Conservation (phyloP, 2,888 invertebrate genomes). For the Caenorhabditis wallacei region DNA sequence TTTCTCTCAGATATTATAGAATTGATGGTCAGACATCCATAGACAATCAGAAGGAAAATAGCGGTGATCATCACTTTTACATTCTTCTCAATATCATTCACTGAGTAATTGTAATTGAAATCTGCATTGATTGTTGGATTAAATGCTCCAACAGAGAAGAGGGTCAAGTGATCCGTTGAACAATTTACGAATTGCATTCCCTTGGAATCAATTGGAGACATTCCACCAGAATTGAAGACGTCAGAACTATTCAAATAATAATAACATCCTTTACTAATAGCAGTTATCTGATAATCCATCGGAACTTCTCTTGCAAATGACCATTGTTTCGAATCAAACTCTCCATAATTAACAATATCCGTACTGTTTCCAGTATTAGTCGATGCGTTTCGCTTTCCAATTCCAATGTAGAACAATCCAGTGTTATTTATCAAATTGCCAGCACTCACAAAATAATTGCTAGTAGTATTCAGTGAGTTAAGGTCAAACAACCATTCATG, state of each 20-base stretch:
- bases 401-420: slow-evolving; percentile 73
- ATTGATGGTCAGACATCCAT: slow-evolving; percentile 30
- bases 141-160: slow-evolving; percentile 71
- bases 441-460: slow-evolving; percentile 63
- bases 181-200: slow-evolving; percentile 67
- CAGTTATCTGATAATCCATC: slow-evolving; percentile 69
- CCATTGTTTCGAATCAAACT: slow-evolving; percentile 48
- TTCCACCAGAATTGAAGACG: slow-evolving; percentile 68
- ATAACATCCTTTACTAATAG: slow-evolving; percentile 75
- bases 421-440: slow-evolving; percentile 70
- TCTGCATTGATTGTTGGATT: slow-evolving; percentile 69
- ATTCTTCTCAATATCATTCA: slow-evolving; percentile 63
- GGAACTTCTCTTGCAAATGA: slow-evolving; percentile 42
- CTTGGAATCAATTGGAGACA: slow-evolving; percentile 44
- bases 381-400: slow-evolving; percentile 61
- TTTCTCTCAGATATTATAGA: slow-evolving; percentile 30
- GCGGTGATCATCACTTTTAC: slow-evolving; percentile 56
- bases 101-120: slow-evolving; percentile 69
- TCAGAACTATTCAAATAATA: slow-evolving; percentile 64
- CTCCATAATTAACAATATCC: slow-evolving; percentile 52
- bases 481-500: slow-evolving; percentile 40
- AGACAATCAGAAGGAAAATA: slow-evolving; percentile 50
- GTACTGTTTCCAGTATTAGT: slow-evolving; percentile 32
- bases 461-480: slow-evolving; percentile 46
- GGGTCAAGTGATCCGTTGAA: slow-evolving; percentile 66